Percentiles rank a stretch among this genome's conserved stretches.
These are phyloP conservation scores for Wasmannia auropunctata DNA, from an alignment of 1,140 invertebrate species.

Conservation along the genomic window DNA sequence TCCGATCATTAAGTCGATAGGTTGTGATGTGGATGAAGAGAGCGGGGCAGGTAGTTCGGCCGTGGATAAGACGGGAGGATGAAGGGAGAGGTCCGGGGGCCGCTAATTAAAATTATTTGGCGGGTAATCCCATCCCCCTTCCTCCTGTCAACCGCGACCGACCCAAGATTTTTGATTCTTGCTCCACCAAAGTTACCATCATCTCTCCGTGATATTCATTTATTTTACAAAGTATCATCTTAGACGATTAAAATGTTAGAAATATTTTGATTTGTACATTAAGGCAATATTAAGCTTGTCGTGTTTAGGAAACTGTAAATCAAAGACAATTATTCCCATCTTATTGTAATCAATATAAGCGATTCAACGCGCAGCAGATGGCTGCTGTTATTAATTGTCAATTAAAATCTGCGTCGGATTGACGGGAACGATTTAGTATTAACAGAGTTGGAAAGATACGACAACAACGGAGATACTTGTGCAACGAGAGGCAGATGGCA, in stretches of 20 bases:
- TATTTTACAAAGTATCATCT: neutral
- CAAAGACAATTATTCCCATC: neutral
- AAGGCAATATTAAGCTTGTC: neutral
- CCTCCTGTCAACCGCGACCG: conserved; percentile 8
- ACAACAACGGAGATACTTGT: conserved; percentile 39
- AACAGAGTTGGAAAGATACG: conserved; percentile 9
- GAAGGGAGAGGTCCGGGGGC: neutral
- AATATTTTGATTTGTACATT: neutral
- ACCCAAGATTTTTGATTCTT: conserved; percentile 22
- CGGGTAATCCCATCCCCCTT: conserved; percentile 57
- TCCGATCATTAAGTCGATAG: conserved; percentile 74
- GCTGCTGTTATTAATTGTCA: neutral
- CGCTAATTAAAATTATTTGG: conserved; percentile 77
- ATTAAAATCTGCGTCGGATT: neutral
- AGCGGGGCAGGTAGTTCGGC: conserved; percentile 38
- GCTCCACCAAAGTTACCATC: conserved; percentile 8
- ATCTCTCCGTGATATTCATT: conserved; percentile 5
- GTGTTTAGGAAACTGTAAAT: neutral
- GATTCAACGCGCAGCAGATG: neutral
- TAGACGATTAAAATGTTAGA: neutral
- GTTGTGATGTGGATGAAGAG: conserved; percentile 59
- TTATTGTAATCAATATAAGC: neutral
- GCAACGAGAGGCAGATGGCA: conserved; percentile 34
- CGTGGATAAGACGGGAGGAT: neutral
- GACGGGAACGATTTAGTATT: conserved; percentile 9